Percentiles rank a stretch among this genome's conserved stretches.
These are phyloP conservation scores for Conopomorpha cramerella DNA, from an alignment of 1,140 invertebrate species.

Conservation along the genomic window DNA sequence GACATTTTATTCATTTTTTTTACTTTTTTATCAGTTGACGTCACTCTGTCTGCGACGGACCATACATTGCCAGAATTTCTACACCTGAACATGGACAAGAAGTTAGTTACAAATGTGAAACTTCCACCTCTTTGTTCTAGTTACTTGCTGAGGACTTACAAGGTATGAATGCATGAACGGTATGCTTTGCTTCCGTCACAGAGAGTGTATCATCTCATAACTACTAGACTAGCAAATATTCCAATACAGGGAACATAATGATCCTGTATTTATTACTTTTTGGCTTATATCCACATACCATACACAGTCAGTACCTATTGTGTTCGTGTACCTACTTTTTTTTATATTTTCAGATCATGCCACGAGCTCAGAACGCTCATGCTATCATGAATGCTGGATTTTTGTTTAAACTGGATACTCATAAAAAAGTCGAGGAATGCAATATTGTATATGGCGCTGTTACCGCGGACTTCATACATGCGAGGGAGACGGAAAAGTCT, in stretches of 20 bases:
- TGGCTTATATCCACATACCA: no score
- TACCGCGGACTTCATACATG: constrained; percentile 67
- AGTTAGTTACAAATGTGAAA: constrained; percentile 62
- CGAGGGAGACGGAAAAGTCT: constrained; percentile 66
- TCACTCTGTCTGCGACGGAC: neutral
- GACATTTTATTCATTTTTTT: neutral
- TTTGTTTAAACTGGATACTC: constrained; percentile 60
- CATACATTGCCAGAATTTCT: constrained; percentile 57
- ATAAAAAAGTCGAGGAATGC: constrained; percentile 37
- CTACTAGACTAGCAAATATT: no score
- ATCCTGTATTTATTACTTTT: neutral
- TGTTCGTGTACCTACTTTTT: neutral
- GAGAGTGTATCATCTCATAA: no score
- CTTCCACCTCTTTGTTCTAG: constrained; percentile 43
- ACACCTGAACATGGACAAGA: constrained; percentile 63
- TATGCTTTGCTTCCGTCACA: no score
- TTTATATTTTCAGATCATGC: constrained; percentile 66
- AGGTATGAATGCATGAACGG: constrained; percentile 34
- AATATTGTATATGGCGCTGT: constrained; percentile 65
- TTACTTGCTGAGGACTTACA: constrained; percentile 56
- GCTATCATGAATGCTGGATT: constrained; percentile 75
- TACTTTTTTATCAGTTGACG: neutral
- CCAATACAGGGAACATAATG: neutral
- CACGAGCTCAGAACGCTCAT: constrained; percentile 71
- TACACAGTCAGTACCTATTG: no score